Evolutionary conservation across 1,140 invertebrate genomes (phyloP).

Genomic region (Drosophila melanogaster): Release_6_plus_ISO1_MT NT_033779.5:1388001-1388500

Average conservation of each 20-base stretch:
- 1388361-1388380: slow-evolving; percentile 80
- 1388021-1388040: neutral
- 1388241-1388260: slow-evolving; percentile 73
- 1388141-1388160: slow-evolving; percentile 69
- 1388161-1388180: slow-evolving; percentile 83
- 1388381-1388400: slow-evolving; percentile 77
- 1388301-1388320: slow-evolving; percentile 61
- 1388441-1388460: slow-evolving; percentile 15
- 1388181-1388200: slow-evolving; percentile 60
- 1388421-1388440: slow-evolving; percentile 32
- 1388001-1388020: neutral
- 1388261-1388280: slow-evolving; percentile 50
- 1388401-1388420: slow-evolving; percentile 27
- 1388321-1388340: slow-evolving; percentile 15
- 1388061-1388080: neutral
- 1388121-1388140: slow-evolving; percentile 32
- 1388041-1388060: neutral
- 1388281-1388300: slow-evolving; percentile 45
- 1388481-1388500: slow-evolving; percentile 75
- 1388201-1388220: slow-evolving; percentile 33
- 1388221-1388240: slow-evolving; percentile 33
- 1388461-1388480: slow-evolving; percentile 46
- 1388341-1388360: slow-evolving; percentile 15
- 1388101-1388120: neutral
- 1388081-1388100: neutral